Evolutionary conservation across 2,113 vertebrate genomes (phyloP).

Genomic region (Promerops cafer): DNA sequence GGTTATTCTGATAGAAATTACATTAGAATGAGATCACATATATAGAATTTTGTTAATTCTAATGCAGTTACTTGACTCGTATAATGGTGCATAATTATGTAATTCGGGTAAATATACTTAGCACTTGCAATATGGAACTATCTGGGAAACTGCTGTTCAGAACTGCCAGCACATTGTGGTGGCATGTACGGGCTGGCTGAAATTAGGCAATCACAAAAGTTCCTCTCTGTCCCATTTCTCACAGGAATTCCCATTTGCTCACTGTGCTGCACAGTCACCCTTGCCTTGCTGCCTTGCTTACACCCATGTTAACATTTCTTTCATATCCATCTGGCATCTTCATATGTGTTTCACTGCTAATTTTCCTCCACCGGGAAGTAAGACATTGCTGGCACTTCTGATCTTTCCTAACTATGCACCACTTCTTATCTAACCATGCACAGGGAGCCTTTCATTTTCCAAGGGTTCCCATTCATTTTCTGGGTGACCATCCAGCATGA

Average conservation of each 20-base stretch:
- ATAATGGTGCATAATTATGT: slow-evolving; percentile 45
- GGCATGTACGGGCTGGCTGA: not conserved
- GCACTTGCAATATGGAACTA: not conserved
- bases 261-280: not conserved
- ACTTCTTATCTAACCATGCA: not conserved
- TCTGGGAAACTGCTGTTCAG: not conserved
- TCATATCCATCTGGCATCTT: not conserved
- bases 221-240: not conserved
- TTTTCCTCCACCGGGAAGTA: not conserved
- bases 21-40: not conserved
- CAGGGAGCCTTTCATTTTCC: not conserved
- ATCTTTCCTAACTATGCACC: not conserved
- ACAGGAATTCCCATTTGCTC: not conserved
- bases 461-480: not conserved
- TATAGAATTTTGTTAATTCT: slow-evolving; percentile 40
- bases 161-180: not conserved
- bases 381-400: not conserved
- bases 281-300: not conserved
- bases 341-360: not conserved
- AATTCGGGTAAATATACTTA: slow-evolving; percentile 35
- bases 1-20: not conserved
- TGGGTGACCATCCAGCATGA: not conserved
- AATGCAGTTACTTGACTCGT: slow-evolving; percentile 21
- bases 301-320: not conserved
- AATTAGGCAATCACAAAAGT: not conserved